Evolutionary conservation across 2,888 invertebrate genomes (phyloP).

Genomic region (Lasioglossum leucozonium): DNA sequence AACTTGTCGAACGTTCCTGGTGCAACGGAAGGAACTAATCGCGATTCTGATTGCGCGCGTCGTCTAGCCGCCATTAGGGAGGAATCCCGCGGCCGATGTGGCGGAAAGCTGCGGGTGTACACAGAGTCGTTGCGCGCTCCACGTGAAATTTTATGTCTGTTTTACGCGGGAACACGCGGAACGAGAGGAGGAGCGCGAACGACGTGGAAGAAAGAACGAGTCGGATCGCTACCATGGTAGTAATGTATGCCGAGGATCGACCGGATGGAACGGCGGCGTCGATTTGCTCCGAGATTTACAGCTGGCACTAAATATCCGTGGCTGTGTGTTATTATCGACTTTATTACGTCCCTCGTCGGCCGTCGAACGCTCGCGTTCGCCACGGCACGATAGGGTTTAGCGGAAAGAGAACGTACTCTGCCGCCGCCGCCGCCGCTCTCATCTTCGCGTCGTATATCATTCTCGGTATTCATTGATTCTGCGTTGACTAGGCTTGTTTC

Average conservation of each 20-base stretch:
- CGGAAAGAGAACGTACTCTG: constrained; percentile 78
- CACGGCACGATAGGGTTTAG: constrained; percentile 76
- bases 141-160: constrained; percentile 70
- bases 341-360: constrained; percentile 78
- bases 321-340: constrained; percentile 81
- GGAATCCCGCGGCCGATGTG: background rate
- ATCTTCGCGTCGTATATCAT: constrained; percentile 81
- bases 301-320: constrained; percentile 81
- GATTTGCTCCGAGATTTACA: constrained; percentile 81
- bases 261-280: constrained; percentile 77
- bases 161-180: constrained; percentile 31
- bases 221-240: constrained; percentile 73
- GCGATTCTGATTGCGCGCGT: background rate
- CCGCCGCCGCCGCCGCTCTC: constrained; percentile 68
- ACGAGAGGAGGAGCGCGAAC: background rate
- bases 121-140: constrained; percentile 40
- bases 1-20: background rate
- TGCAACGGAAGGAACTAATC: background rate
- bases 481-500: constrained; percentile 38
- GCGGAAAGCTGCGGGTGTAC: background rate
- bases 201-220: constrained; percentile 24
- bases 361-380: constrained; percentile 59
- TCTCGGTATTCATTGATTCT: constrained; percentile 78
- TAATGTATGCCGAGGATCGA: constrained; percentile 76
- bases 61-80: background rate